Evolutionary conservation across 2,113 vertebrate species (phyloP), one percentile per base, ranked within the genome.

Genomic region (Rhabdomys dilectus): DNA sequence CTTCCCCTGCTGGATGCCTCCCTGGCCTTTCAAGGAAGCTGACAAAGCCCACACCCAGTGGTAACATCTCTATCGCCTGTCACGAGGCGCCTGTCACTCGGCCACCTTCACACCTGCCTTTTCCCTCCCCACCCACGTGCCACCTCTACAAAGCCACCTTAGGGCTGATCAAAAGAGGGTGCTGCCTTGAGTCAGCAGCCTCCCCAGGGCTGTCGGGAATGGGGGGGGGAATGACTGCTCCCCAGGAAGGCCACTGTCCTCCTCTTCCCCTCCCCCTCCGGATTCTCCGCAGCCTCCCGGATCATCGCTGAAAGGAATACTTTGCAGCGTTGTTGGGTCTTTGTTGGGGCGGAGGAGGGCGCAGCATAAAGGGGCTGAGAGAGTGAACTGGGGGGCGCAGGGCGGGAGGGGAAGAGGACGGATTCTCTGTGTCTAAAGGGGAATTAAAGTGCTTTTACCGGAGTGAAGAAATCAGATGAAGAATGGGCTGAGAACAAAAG

Each of bases 371-470:
- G 97, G 98, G 98, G 98, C 98, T 99, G 99, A 98, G 98, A 98
- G 99, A 99, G 99, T 98, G 99, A 98, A 98, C 98, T 98, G 99
- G 98, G 98, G 97, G 73, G 97, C 96, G 96, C 96, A 95, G 97
- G 97, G 95, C 42, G 98, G 97, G 85, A 96, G 97, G 98, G 98
- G 97, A 96, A 93, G 97, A 98, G 98, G 98, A 98, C 97, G 97
- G 98, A 99, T 98, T 99, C 99, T 99, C 99, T 98, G 99, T 99
- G 98, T 98, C 97, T 99, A 99, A 99, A 99, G 99, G 99, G 99
- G 99, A 99, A 99, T 99, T 99, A 99, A 99, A 99, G 98, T 96
- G 98, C 99, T 99, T 99, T 99, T 99, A 99, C 99, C 98, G 96
- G 98, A 99, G 99, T 98, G 99, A 99, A 99, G 99, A 99, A 99